Conservation (phyloP, 2,113 vertebrate genomes). For the Barnardius zonarius region DNA sequence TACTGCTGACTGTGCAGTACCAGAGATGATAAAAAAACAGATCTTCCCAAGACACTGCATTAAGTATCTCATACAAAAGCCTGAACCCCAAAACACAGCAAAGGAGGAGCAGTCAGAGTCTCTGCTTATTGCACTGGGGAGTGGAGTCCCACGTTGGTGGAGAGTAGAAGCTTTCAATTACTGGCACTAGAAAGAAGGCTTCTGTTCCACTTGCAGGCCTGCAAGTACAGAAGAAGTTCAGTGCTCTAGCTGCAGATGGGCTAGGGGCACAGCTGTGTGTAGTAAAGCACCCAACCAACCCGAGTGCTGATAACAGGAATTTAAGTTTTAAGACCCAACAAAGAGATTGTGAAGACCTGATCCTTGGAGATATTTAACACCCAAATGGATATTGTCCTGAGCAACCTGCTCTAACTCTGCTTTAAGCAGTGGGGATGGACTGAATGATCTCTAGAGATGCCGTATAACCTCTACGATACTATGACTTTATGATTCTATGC, state of each 20-base stretch:
- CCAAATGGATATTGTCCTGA: background rate
- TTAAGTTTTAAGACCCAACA: background rate
- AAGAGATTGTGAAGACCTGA: background rate
- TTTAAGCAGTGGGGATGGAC: background rate
- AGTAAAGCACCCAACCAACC: background rate
- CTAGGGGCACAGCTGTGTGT: background rate
- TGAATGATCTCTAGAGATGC: background rate
- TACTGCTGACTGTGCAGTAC: background rate
- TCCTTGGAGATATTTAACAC: background rate
- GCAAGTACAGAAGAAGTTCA: background rate
- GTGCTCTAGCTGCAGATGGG: background rate
- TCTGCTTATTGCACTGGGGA: background rate
- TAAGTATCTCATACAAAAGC: background rate
- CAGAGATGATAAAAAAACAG: background rate
- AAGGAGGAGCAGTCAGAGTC: background rate
- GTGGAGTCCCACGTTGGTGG: background rate
- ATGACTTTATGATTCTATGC: background rate
- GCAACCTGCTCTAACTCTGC: background rate
- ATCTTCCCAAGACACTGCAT: background rate
- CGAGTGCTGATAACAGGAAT: background rate
- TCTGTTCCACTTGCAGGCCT: background rate
- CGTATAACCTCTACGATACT: background rate
- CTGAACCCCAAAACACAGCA: background rate
- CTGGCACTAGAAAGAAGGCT: background rate
- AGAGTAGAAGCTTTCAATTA: background rate